Conservation (phyloP, 2,888 invertebrate genomes). For the Tenthredo livida region DNA sequence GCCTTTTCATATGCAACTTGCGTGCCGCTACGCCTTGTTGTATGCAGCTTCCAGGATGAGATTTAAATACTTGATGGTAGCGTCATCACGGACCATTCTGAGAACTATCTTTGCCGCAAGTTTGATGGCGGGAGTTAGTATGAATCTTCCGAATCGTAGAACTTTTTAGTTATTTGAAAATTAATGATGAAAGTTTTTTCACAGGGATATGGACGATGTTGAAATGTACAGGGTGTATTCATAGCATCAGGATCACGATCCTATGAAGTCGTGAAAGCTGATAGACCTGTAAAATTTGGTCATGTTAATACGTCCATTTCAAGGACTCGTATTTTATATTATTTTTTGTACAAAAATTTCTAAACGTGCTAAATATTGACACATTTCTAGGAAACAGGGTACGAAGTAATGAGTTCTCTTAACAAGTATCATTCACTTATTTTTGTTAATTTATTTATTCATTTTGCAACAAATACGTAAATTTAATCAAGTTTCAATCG, state of each 20-base stretch:
- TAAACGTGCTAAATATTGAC: neutral
- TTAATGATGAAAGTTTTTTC: neutral
- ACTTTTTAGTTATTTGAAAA: neutral
- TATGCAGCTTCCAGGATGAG: neutral
- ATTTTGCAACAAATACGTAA: neutral
- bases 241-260: neutral
- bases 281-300: neutral
- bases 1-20: neutral
- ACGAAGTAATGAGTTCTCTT: neutral
- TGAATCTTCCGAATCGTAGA: neutral
- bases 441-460: neutral
- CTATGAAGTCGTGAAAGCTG: neutral
- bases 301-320: neutral
- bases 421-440: neutral
- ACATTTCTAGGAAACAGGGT: neutral
- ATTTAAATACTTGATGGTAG: neutral
- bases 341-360: neutral
- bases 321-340: neutral
- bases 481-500: neutral
- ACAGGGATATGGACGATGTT: neutral
- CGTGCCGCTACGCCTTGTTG: neutral
- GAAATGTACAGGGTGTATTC: neutral
- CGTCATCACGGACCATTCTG: neutral
- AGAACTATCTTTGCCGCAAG: neutral
- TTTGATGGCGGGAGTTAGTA: neutral